A percentile compares a stretch with the other conserved stretches of the same genome.
These are phyloP conservation scores for Aphaenogaster ashmeadi DNA, from an alignment of 1,140 invertebrate species.

Conservation along the genomic window DNA sequence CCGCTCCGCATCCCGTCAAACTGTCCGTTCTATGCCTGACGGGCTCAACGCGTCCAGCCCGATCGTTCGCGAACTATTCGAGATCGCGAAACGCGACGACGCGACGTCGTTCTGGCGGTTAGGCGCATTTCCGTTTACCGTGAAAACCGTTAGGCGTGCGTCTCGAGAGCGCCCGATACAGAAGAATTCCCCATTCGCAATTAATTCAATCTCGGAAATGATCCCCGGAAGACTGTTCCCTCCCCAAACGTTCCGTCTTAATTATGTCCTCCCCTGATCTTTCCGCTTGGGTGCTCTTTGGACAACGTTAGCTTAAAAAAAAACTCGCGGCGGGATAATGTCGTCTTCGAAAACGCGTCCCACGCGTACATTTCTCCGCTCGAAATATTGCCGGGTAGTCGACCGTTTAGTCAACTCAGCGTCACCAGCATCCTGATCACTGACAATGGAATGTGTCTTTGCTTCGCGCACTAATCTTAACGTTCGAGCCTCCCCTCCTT, in stretches of 20 bases:
- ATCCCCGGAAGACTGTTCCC: constrained; percentile 43
- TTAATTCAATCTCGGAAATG: constrained; percentile 26
- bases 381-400: constrained; percentile 2
- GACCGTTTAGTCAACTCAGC: background rate
- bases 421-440: constrained; percentile 24
- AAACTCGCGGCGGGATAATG: constrained; percentile 23
- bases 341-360: background rate
- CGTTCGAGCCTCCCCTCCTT: constrained; percentile 9
- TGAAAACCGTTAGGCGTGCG: background rate
- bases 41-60: too few relatives aligned
- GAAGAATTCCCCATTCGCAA: constrained; percentile 19
- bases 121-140: background rate
- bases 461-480: constrained; percentile 24
- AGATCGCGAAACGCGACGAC: background rate
- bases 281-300: background rate
- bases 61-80: background rate
- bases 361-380: background rate
- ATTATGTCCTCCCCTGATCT: background rate
- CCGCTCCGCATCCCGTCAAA: background rate
- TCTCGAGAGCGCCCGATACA: constrained; percentile 6
- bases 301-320: constrained; percentile 7
- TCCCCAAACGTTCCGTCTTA: background rate
- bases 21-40: background rate
- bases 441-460: constrained; percentile 71
- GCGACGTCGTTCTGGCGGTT: background rate